phyloP scores from a whole-genome alignment of 2,888 invertebrate genomes.

The Drosophila subquinaria region DNA sequence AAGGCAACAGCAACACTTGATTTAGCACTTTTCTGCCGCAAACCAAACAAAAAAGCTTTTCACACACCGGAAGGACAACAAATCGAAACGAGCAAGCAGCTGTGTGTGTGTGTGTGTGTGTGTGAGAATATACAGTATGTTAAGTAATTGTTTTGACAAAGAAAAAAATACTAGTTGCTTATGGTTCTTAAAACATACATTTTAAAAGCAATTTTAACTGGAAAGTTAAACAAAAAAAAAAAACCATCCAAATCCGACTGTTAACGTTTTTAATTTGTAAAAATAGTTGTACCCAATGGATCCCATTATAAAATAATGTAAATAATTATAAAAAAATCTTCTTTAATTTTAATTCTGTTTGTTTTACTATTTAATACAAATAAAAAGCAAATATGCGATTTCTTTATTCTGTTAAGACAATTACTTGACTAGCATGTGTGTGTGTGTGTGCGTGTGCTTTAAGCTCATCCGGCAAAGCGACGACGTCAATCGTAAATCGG shows the following conservation, averaged over 20 bases:
- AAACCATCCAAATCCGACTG: too few species aligned
- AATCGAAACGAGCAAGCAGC: constrained; percentile 6
- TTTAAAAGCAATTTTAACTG: too few species aligned
- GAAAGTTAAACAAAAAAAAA: too few species aligned
- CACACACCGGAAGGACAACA: constrained; percentile 21
- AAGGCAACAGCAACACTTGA: constrained; percentile 25
- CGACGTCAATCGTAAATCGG: constrained; percentile 40
- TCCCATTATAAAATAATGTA: too few species aligned
- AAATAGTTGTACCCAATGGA: too few species aligned
- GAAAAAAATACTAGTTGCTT: too few species aligned
- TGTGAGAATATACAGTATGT: constrained; percentile 1
- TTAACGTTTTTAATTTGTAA: too few species aligned
- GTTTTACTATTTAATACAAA: too few species aligned
- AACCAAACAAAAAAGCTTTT: constrained; percentile 16
- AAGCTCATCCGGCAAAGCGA: constrained; percentile 52
- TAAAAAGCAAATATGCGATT: background rate
- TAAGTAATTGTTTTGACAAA: background rate
- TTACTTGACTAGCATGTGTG: background rate
- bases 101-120: background rate
- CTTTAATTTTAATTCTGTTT: too few species aligned
- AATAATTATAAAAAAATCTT: too few species aligned
- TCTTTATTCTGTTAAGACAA: background rate
- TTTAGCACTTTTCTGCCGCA: constrained; percentile 26
- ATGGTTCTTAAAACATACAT: too few species aligned
- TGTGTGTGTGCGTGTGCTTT: constrained; percentile 8